Percentiles rank a stretch among this genome's conserved stretches.
Evolutionary conservation across 2,797 vertebrate genomes (phyloP).

Genomic region (Hoplostethus atlanticus): DNA sequence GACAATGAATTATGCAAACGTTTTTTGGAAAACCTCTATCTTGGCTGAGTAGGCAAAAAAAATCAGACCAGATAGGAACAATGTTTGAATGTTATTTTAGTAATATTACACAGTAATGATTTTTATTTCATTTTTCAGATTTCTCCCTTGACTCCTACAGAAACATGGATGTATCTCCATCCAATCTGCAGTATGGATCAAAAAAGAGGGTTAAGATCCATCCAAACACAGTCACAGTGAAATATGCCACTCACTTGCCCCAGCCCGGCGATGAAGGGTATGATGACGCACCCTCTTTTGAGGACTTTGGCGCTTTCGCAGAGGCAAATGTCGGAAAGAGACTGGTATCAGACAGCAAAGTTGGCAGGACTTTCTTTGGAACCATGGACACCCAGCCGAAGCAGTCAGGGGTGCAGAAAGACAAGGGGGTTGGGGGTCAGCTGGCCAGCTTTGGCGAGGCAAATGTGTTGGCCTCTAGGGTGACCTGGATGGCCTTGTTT

Average conservation of each 20-base stretch:
- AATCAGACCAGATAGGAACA: not conserved
- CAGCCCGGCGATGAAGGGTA: conserved; percentile 94
- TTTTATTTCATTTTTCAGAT: conserved; percentile 63
- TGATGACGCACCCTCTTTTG: conserved; percentile 90
- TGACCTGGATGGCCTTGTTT: conserved; percentile 95
- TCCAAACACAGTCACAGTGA: conserved; percentile 95
- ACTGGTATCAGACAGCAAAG: conserved; percentile 85
- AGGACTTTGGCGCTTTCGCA: conserved; percentile 90
- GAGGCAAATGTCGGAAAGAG: conserved; percentile 91
- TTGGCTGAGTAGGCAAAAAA: conserved; percentile 17
- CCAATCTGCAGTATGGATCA: conserved; percentile 87
- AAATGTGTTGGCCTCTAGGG: conserved; percentile 89
- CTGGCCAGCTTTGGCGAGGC: conserved; percentile 91
- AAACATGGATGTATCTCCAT: conserved; percentile 90
- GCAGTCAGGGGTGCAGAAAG: conserved; percentile 73
- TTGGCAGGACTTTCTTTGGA: conserved; percentile 92
- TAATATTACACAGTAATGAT: conserved; percentile 10
- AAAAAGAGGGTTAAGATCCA: conserved; percentile 99
- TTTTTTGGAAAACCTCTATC: conserved; percentile 34
- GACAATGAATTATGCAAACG: conserved; percentile 49
- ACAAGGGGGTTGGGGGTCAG: conserved; percentile 84
- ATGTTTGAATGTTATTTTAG: not conserved
- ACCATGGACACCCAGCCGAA: conserved; percentile 87
- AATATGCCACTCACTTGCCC: conserved; percentile 96
- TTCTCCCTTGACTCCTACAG: conserved; percentile 40